phyloP scores from a whole-genome alignment of 1,140 invertebrate species.

The Bombus waltoni region DNA sequence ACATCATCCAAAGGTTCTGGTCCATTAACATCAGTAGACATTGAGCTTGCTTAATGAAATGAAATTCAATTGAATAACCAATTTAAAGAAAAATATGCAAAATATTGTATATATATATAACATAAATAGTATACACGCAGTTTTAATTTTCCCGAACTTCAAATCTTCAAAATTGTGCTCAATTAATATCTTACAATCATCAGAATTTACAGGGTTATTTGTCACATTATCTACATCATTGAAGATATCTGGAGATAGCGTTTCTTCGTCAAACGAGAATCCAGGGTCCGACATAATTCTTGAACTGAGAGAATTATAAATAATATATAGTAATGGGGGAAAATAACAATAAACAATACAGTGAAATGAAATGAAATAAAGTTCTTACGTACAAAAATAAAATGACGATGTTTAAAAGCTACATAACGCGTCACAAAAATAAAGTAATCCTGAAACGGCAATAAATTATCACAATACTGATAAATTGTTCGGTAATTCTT shows the following conservation, averaged over 20 bases:
- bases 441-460: neutral
- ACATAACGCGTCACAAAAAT: neutral
- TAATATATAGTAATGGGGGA: neutral
- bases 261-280: slow-evolving; percentile 71
- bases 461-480: neutral
- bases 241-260: slow-evolving; percentile 69
- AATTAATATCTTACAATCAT: slow-evolving; percentile 57
- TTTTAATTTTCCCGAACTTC: slow-evolving; percentile 9
- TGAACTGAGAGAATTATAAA: slow-evolving; percentile 15
- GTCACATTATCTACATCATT: slow-evolving; percentile 64
- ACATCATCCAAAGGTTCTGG: slow-evolving; percentile 66
- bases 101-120: neutral
- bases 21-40: slow-evolving; percentile 67
- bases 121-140: neutral
- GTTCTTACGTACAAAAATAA: slow-evolving; percentile 12
- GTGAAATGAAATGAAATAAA: slow-evolving; percentile 14
- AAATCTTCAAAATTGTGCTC: slow-evolving; percentile 8
- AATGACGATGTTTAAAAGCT: neutral
- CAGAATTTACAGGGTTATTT: slow-evolving; percentile 39
- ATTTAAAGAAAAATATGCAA: slow-evolving; percentile 5
- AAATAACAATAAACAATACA: neutral
- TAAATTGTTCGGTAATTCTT: neutral
- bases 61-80: slow-evolving; percentile 12
- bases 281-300: slow-evolving; percentile 64
- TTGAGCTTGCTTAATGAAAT: slow-evolving; percentile 65